Evolutionary conservation across 2,113 vertebrate species (phyloP).

Genomic region (Suricata suricatta): DNA sequence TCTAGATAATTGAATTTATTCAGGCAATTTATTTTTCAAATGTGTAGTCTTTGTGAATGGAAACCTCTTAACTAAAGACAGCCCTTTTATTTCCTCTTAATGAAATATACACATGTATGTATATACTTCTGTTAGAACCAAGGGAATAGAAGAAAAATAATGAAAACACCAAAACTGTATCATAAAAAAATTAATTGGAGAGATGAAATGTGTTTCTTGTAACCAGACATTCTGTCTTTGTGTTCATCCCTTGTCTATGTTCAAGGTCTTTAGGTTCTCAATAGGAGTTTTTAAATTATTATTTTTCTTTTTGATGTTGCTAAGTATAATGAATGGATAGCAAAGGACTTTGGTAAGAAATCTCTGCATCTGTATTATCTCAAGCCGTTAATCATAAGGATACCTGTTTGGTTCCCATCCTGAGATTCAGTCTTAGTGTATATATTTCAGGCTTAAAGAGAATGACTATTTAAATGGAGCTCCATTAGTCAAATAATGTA

Average conservation of each 20-base stretch:
- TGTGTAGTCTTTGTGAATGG: slow-evolving; percentile 27
- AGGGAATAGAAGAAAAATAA: slow-evolving; percentile 71
- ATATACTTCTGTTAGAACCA: slow-evolving; percentile 30
- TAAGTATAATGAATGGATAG: slow-evolving; percentile 79
- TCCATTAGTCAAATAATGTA: slow-evolving; percentile 13
- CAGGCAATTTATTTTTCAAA: slow-evolving; percentile 76
- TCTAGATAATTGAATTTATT: slow-evolving; percentile 75
- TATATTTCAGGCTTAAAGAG: slow-evolving; percentile 62
- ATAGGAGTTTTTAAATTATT: slow-evolving; percentile 83
- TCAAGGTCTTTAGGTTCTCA: slow-evolving; percentile 81
- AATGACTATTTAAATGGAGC: slow-evolving; percentile 54
- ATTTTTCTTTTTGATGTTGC: slow-evolving; percentile 83
- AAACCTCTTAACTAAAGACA: slow-evolving; percentile 70
- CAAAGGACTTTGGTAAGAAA: slow-evolving; percentile 71
- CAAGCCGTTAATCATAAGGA: slow-evolving; percentile 46
- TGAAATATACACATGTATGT: slow-evolving; percentile 61
- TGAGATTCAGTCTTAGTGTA: slow-evolving; percentile 62
- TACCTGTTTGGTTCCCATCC: slow-evolving; percentile 67
- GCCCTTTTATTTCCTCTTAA: slow-evolving; percentile 56
- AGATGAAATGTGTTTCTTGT: slow-evolving; percentile 65
- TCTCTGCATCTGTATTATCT: slow-evolving; percentile 45
- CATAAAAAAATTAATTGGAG: slow-evolving; percentile 75
- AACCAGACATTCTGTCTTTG: slow-evolving; percentile 72
- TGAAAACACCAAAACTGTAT: slow-evolving; percentile 46
- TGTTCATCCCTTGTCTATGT: slow-evolving; percentile 63